These are phyloP conservation scores for Lepidothrix coronata DNA, from an alignment of 2,113 vertebrate genomes.

Conservation along the genomic window DNA sequence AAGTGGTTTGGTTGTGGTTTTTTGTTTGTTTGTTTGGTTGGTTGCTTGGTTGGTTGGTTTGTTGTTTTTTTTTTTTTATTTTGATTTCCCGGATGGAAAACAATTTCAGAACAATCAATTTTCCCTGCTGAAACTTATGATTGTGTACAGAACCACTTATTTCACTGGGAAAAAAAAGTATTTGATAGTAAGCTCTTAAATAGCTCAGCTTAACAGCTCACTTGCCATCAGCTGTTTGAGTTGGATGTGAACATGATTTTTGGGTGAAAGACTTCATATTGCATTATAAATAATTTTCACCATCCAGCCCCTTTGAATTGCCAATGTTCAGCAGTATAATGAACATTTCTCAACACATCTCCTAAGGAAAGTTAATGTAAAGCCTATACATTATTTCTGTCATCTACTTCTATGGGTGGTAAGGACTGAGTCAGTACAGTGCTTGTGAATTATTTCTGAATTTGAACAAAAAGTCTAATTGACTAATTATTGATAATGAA, in stretches of 20 bases:
- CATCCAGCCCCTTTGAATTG: neutral
- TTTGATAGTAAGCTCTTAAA: neutral
- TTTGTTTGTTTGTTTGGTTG: neutral
- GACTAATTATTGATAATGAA: slow-evolving; percentile 10
- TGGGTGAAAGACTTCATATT: neutral
- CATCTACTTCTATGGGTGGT: neutral
- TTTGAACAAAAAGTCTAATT: neutral
- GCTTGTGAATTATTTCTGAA: neutral
- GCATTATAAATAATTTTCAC: neutral
- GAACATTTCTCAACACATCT: neutral
- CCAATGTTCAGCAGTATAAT: neutral
- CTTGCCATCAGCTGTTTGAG: neutral
- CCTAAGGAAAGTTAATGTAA: neutral
- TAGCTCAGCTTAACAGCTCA: neutral
- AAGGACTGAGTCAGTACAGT: neutral
- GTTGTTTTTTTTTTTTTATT: neutral
- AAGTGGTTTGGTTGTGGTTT: neutral
- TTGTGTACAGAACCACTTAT: neutral
- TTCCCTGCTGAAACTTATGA: neutral
- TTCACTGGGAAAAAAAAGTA: rapidly evolving
- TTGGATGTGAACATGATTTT: neutral
- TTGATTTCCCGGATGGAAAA: neutral
- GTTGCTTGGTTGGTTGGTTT: neutral
- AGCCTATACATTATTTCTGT: neutral
- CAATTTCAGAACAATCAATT: neutral